Evolutionary conservation across 2,797 vertebrate species (phyloP).

Genomic region (Gallinago solitaria): DNA sequence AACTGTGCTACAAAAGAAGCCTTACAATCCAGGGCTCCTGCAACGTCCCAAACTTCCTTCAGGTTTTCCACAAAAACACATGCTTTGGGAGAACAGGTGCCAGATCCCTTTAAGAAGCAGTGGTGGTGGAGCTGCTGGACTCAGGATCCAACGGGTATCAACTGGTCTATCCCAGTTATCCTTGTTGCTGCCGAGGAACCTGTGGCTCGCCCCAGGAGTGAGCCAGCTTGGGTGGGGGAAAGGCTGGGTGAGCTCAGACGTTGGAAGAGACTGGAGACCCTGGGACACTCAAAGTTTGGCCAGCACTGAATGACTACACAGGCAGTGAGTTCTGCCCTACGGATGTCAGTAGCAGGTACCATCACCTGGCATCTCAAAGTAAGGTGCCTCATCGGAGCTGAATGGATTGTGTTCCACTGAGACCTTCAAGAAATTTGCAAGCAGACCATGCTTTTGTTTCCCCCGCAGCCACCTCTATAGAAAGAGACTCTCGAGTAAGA

Average conservation of each 20-base stretch:
- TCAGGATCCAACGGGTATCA: background rate
- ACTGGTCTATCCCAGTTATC: background rate
- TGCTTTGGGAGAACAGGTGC: background rate
- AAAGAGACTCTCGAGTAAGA: background rate
- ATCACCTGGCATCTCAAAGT: background rate
- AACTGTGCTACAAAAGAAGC: background rate
- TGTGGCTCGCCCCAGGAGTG: background rate
- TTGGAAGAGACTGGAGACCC: fast-evolving
- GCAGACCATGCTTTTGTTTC: background rate
- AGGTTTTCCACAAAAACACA: background rate
- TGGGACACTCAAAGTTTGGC: background rate
- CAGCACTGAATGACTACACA: background rate
- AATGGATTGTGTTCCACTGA: background rate
- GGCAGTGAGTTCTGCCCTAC: background rate
- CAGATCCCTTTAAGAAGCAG: background rate
- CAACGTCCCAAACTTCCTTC: background rate
- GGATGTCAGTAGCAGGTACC: background rate
- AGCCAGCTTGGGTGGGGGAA: background rate
- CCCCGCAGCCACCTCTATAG: background rate
- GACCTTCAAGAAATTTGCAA: background rate
- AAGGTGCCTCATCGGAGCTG: background rate
- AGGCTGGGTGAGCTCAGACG: background rate
- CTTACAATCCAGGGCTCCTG: background rate
- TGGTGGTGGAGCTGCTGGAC: background rate
- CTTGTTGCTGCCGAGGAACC: fast-evolving